Conservation (phyloP, 1,140 invertebrate genomes). For the Drosophila truncata region DNA sequence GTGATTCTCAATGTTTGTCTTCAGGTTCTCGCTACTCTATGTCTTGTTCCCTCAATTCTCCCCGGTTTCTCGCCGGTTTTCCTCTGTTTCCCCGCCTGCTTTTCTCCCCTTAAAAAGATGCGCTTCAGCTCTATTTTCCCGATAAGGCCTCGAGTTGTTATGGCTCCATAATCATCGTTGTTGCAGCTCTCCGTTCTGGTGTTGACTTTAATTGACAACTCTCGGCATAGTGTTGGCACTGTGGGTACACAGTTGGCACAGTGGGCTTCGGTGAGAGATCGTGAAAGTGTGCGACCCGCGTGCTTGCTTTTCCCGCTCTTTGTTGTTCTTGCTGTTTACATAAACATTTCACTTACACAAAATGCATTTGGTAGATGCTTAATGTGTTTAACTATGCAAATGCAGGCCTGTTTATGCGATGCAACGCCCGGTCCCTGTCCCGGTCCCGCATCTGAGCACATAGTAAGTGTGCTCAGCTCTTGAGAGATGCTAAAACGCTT, state of each 20-base stretch:
- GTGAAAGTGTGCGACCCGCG: constrained; percentile 5
- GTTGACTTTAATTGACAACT: constrained; percentile 81
- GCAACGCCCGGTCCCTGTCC: constrained; percentile 7
- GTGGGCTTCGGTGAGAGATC: constrained; percentile 14
- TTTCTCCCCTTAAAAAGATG: constrained; percentile 22
- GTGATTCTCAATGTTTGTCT: constrained; percentile 66
- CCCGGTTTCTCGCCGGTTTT: not conserved
- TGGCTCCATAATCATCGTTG: constrained; percentile 54
- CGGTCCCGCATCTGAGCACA: not conserved
- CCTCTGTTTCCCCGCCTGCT: not conserved
- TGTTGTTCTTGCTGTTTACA: constrained; percentile 60
- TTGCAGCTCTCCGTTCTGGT: constrained; percentile 39
- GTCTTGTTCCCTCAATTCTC: not conserved
- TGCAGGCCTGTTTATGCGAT: constrained; percentile 65
- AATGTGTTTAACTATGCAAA: constrained; percentile 81
- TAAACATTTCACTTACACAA: constrained; percentile 74
- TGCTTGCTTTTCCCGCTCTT: constrained; percentile 41
- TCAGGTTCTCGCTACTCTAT: constrained; percentile 34
- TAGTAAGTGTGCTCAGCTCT: constrained; percentile 60
- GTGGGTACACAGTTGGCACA: constrained; percentile 42
- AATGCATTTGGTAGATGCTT: constrained; percentile 62
- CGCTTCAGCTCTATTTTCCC: constrained; percentile 24
- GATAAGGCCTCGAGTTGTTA: constrained; percentile 58
- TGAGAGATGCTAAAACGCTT: constrained; percentile 75
- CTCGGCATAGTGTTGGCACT: constrained; percentile 56